Conservation (phyloP, 1,140 invertebrate species). For the Parasteatoda tepidariorum region DNA sequence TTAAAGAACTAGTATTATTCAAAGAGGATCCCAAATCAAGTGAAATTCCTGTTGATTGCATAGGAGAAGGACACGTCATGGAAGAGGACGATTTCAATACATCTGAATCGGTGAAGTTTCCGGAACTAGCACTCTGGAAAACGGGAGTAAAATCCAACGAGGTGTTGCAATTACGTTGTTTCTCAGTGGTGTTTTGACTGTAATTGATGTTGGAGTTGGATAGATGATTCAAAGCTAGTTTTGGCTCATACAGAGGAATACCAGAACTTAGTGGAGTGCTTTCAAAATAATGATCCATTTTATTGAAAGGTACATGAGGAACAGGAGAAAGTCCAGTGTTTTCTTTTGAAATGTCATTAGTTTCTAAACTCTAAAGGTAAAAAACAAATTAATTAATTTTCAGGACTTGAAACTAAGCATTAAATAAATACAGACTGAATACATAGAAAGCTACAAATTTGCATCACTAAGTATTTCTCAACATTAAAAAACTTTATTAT, state of each 20-base stretch:
- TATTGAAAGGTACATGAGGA: conserved; percentile 35
- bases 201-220: neutral
- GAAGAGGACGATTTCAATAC: neutral
- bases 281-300: conserved; percentile 36
- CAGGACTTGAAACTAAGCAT: too few species aligned
- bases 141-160: conserved; percentile 6
- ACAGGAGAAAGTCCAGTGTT: conserved; percentile 27
- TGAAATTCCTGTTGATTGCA: neutral
- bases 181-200: neutral
- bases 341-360: neutral
- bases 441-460: neutral
- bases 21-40: neutral
- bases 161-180: conserved; percentile 9
- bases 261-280: conserved; percentile 39
- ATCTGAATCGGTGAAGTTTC: neutral
- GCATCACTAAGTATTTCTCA: too few species aligned
- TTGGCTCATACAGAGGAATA: neutral
- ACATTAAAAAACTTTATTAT: too few species aligned
- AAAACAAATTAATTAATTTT: neutral
- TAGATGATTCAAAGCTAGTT: neutral
- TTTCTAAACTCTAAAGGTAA: conserved; percentile 22
- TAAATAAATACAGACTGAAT: neutral
- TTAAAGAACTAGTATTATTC: conserved; percentile 11
- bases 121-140: neutral
- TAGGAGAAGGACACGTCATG: neutral